These are phyloP conservation scores for Oreochromis niloticus DNA, from an alignment of 2,113 vertebrate genomes.

Conservation along the genomic window DNA sequence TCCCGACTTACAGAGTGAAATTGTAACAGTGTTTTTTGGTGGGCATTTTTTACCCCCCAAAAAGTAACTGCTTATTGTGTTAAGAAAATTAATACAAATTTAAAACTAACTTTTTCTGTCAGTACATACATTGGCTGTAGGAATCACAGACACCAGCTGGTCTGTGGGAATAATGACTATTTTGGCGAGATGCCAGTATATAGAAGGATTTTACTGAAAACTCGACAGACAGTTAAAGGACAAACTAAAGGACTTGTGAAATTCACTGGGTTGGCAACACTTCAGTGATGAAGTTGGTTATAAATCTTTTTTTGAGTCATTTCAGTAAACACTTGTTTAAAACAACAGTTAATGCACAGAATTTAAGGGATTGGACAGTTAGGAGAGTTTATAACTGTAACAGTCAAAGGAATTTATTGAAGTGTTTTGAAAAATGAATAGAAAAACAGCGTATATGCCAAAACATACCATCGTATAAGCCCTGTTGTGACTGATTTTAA, in stretches of 20 bases:
- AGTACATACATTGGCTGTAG: not conserved
- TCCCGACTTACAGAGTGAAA: not conserved
- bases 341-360: not conserved
- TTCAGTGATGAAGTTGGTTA: not conserved
- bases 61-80: not conserved
- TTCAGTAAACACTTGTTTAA: not conserved
- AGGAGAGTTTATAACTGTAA: not conserved
- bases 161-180: not conserved
- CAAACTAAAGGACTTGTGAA: slow-evolving; percentile 19
- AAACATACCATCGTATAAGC: not conserved
- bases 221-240: not conserved
- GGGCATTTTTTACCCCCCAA: not conserved
- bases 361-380: fast-evolving
- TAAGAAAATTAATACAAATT: not conserved
- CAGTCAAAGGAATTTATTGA: not conserved
- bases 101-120: not conserved
- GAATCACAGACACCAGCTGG: not conserved
- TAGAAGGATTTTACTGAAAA: not conserved
- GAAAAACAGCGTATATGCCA: fast-evolving
- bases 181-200: slow-evolving; percentile 21
- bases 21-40: not conserved
- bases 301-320: not conserved
- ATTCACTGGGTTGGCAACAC: slow-evolving; percentile 48
- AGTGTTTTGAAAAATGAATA: not conserved
- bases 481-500: not conserved